These are phyloP conservation scores for Orchesellides sinensis DNA, from an alignment of 2,888 invertebrate species.

Conservation along the genomic window DNA sequence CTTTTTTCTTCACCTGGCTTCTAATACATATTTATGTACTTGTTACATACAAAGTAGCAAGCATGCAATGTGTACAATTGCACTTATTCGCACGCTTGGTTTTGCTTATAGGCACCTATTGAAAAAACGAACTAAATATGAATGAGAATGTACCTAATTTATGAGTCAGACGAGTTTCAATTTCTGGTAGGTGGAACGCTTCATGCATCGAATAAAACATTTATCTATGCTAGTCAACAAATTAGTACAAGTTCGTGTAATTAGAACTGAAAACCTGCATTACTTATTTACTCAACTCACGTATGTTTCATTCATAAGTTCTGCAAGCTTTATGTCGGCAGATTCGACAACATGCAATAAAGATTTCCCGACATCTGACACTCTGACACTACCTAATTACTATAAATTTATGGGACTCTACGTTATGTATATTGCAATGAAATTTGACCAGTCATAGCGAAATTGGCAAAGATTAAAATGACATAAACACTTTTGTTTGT, in stretches of 20 bases:
- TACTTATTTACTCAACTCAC: not conserved
- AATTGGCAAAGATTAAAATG: too few relatives aligned
- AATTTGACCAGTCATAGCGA: too few relatives aligned
- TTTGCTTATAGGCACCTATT: not conserved
- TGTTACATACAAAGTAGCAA: conserved; percentile 2
- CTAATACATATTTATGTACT: too few relatives aligned
- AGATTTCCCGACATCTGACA: too few relatives aligned
- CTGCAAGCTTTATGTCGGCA: not conserved
- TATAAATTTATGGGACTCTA: too few relatives aligned
- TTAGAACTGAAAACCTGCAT: not conserved
- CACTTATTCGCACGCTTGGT: not conserved
- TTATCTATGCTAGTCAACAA: not conserved
- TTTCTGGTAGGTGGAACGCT: not conserved
- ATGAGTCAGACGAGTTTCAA: too few relatives aligned
- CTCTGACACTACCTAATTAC: too few relatives aligned
- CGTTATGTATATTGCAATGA: too few relatives aligned
- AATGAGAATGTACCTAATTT: not conserved
- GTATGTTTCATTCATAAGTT: conserved; percentile 5
- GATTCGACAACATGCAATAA: not conserved
- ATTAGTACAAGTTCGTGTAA: not conserved
- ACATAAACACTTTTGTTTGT: too few relatives aligned
- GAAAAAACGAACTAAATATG: conserved; percentile 4
- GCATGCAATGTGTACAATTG: not conserved
- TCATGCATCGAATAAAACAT: not conserved
- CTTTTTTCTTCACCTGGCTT: too few relatives aligned